Base-by-base conservation (phyloP, 1,140 invertebrate species). In the Charaxes varanes region DNA sequence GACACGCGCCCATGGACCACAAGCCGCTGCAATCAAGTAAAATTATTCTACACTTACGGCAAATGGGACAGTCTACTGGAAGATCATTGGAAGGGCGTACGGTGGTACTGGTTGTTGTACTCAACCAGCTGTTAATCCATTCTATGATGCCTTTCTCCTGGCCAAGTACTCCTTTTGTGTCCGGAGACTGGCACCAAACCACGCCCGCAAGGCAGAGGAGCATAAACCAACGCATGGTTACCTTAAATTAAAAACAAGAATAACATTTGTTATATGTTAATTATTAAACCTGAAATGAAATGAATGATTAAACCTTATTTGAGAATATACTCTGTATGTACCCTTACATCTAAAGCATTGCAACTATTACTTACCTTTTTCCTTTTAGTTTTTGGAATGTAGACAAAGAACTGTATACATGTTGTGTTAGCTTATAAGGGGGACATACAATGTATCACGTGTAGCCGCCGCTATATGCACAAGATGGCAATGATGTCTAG, bases 121-220 rank as follows among this genome's bases (percentile, higher is more conserved):
- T 63, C 0, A 73, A 13, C 34, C 68, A 55, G 15, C 59, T 56
- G 19, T 38, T 56, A 28, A 79, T 64, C 77, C 77, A 81, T 1
- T 79, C 77, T 3, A 76, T 49, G 6, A 81, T 51, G 0, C 68
- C 65, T 34, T 77, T 81, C 34, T 72, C 59, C 27, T 71, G 36
- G 0, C 41, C 36, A n/a, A 26, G 32, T 15, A 47, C 21, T 3
- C 34, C 8, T 10, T 34, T 49, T 10, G 19, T 18, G 6, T 58
- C 48, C 0, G 42, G 30, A 8, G 42, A 32, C 1, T 64, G 54
- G 26, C 63, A 60, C 17, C 45, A 41, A 3, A 28, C 37, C 15
- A 50, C 27, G 2, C 56, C 46, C 12, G 54, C 31, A 2, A 65
- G 11, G 23, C 62, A 62, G 18, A 73, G 6, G 3, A 70, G 6